Base-by-base conservation (phyloP, 1,140 invertebrate species). In the Trachymyrmex septentrionalis region DNA sequence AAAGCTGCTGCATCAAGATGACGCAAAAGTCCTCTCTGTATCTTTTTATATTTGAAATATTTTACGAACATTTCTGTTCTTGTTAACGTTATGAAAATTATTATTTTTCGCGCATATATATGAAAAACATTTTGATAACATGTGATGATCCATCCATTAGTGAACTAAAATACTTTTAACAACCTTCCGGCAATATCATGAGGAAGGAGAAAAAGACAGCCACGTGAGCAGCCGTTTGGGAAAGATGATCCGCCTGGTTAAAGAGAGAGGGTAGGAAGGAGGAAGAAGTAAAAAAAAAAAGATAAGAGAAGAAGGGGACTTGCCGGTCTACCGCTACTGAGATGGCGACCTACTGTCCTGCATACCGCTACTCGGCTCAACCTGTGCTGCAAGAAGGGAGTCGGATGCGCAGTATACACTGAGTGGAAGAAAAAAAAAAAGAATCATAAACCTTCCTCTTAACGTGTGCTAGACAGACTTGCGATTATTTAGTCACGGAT, bases 291-390 rank as follows among this genome's bases (percentile, higher is more conserved):
- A 27, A 66, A 71, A 6, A 81, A 71, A 76, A 38, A 61, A 6
- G 16, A 34, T 69, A 14, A 64, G 48, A 57, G 27, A 85, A 57
- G 34, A 16, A 34, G 66, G 85, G 7, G 44, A 44, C 73, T n/a
- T 14, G 9, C 2, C 7, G 38, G 80, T 38, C 48, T 64, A 73
- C 55, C 48, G 69, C 59, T 76, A 50, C 71, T 63, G 48, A 85
- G 86, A 76, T 73, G 85, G 64, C 86, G 92, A 93, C 92, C 91
- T 92, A 92, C 92, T 93, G 78, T 92, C 92, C 92, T 86, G 90
- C 91, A 92, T 93, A 88, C 92, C 90, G 75, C 21, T 53, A 24
- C 27, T 67, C 69, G 71, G 57, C 27, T 21, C 81, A 76, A 73
- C 77, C 61, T 80, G 86, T 48, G 34, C 16, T 16, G 59, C 59